A percentile compares a stretch with the other conserved stretches of the same genome.
phyloP scores from a whole-genome alignment of 2,888 invertebrate genomes.

The Diaperis boleti region DNA sequence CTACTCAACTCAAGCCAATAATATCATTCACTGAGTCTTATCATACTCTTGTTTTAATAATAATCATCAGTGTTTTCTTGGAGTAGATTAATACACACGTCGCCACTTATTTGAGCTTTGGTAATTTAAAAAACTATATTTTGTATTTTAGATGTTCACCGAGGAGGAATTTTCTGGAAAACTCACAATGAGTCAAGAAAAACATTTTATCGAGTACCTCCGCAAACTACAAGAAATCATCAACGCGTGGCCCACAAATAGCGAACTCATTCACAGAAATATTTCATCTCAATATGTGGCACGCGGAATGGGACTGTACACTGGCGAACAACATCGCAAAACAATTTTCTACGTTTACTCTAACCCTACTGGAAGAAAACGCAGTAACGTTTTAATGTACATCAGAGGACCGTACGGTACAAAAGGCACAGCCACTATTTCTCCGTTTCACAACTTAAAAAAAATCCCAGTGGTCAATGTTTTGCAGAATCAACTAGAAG shows the following conservation, averaged over 20 bases:
- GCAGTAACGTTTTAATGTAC: slow-evolving; percentile 55
- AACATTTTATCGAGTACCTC: slow-evolving; percentile 70
- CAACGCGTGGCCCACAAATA: slow-evolving; percentile 49
- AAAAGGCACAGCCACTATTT: slow-evolving; percentile 54
- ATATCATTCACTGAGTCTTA: no score
- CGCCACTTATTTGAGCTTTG: background rate
- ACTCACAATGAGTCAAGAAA: slow-evolving; percentile 70
- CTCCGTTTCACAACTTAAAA: slow-evolving; percentile 45
- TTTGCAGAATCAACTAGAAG: slow-evolving; percentile 37
- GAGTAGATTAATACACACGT: no score
- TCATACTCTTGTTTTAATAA: no score
- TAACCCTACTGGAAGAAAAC: slow-evolving; percentile 45
- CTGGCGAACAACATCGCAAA: slow-evolving; percentile 70
- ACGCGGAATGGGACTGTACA: slow-evolving; percentile 72
- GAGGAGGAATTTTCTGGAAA: slow-evolving; percentile 69
- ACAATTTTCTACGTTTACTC: slow-evolving; percentile 72
- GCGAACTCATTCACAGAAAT: slow-evolving; percentile 43
- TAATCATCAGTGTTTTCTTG: no score
- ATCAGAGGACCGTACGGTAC: slow-evolving; percentile 62
- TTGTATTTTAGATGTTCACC: slow-evolving; percentile 72
- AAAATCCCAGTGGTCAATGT: slow-evolving; percentile 40
- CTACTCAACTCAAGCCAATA: no score
- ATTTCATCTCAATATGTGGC: slow-evolving; percentile 69
- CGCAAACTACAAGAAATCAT: slow-evolving; percentile 66
- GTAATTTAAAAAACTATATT: background rate